phyloP scores from a whole-genome alignment of 2,113 vertebrate species.

The Chlamydotis undulata region DNA sequence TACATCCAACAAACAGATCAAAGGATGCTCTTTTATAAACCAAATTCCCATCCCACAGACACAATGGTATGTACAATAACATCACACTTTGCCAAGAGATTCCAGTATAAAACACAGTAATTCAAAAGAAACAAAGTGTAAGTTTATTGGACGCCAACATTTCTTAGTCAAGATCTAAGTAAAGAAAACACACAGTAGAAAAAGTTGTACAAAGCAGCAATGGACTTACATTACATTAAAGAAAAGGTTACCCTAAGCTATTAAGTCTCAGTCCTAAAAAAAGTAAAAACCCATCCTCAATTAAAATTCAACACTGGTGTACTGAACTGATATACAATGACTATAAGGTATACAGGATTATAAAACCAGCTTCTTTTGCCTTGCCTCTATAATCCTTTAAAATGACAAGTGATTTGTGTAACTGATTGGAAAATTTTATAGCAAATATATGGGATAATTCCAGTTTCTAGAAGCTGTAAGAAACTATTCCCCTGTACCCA shows the following conservation, averaged over 20 bases:
- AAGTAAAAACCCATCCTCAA: conserved; percentile 68
- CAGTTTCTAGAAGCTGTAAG: conserved; percentile 16
- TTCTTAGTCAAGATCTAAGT: conserved; percentile 76
- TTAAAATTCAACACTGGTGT: conserved; percentile 47
- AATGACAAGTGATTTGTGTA: conserved; percentile 42
- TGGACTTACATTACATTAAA: conserved; percentile 70
- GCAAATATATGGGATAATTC: conserved; percentile 28
- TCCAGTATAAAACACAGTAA: conserved; percentile 38
- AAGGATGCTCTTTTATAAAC: conserved; percentile 4
- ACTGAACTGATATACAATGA: conserved; percentile 53
- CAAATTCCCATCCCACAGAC: not conserved
- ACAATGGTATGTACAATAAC: not conserved
- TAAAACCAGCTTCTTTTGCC: conserved; percentile 44
- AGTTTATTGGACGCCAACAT: conserved; percentile 79
- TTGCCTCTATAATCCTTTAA: conserved; percentile 51
- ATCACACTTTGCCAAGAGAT: conserved; percentile 35
- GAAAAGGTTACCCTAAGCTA: conserved; percentile 58
- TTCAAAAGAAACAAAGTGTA: conserved; percentile 76
- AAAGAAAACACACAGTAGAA: conserved; percentile 77
- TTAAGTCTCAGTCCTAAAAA: conserved; percentile 68
- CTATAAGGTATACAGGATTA: conserved; percentile 60
- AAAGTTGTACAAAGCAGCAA: conserved; percentile 76
- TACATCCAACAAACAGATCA: not conserved
- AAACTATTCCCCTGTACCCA: not conserved
- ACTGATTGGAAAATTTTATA: conserved; percentile 29